Evolutionary conservation across 2,113 vertebrate genomes (phyloP), one percentile per base, ranked within the genome.

Genomic region (Rhinoderma darwinii): DNA sequence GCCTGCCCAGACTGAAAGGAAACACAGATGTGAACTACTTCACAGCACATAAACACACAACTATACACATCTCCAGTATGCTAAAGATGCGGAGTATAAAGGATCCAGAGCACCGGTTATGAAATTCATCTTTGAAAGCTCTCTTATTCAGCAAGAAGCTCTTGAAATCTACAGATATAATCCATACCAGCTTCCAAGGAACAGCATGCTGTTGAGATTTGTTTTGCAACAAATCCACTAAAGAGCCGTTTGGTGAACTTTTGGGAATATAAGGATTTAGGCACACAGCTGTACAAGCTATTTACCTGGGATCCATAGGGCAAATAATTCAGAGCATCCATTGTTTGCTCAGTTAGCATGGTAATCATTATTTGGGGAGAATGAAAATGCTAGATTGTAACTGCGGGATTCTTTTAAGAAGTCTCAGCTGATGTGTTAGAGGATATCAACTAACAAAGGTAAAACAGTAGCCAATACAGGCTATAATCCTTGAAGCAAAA

Each of bases 131-230:
- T 66, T 44, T 30, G 15, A 66, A 39, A 66, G 39, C 25, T 68
- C 47, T 82, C 59, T 18, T 66, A 43, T 66, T 82, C 12, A 43
- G 32, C 37, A 66, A 9, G 35, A 41, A 82, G 22, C 56, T 27
- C 79, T 44, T 66, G 11, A 82, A 66, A 44, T 80, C 77, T n/a
- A 25, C 59, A 68, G 37, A 63, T 43, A 30, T 41, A 82, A 66
- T 68, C 59, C 80, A 82, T 82, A 44, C 74, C 9, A 41, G 35
- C 59, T 81, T 44, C 39, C 80, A 82, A 43, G 39, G 37, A 82
- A 82, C 59, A 82, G 80, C 80, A 68, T 4, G 59, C 32, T 47
- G 41, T 41, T 35, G 41, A 61, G 78, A 61, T 81, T 41, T 81
- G 78, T 81, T 81, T 56, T n/a, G 37, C 35, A 37, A 66, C 39